Evolutionary conservation across 92 coral and sea anemone genomes (phyloP), one percentile per base, ranked within the genome.

Genomic region (Porites evermanni): DNA sequence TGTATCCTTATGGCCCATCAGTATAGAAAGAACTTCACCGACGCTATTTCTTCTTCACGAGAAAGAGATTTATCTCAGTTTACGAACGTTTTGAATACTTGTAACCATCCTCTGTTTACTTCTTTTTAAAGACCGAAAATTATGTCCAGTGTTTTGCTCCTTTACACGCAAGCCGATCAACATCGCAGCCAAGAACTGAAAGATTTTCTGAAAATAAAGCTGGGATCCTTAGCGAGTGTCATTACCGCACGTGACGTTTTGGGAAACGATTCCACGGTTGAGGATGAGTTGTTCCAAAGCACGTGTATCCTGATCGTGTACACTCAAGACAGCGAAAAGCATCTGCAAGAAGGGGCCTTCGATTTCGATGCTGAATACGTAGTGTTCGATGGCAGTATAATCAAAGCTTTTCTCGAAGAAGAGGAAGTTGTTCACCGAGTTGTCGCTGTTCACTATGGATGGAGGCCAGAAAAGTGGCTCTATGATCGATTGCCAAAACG

Each of bases 231-330:
- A 68, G 92, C 73, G n/a, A 85, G 70, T 65, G 78, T 92, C 56
- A 80, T 63, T 72, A 92, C 70, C 77, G 87, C 81, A 18, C 23
- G 50, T 3, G 86, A 75, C 68, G 79, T 69, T 17, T 70, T 92
- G 8, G 90, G 60, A 9, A 84, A 78, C 12, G 72, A 92, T 13
- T 91, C 94, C 32, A 91, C 94, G 2, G 83, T 91, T 1, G 94
- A 91, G 26, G 94, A 91, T 67, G 91, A 91, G 63, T 89, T 91
- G 56, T 91, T 91, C 58, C 89, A 87, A 29, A 87, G 91, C 68
- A 74, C 75, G 13, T 91, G 94, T 64, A 81, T 91, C 7, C 81
- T 91, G 1, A 82, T 91, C 0, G 86, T 91, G 52, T 91, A 91
- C 89, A 87, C 94, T 1, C 81, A 82, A 50, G 85, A 19, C 56